phyloP scores from a whole-genome alignment of 2,797 vertebrate species.

The Dryobates pubescens region DNA sequence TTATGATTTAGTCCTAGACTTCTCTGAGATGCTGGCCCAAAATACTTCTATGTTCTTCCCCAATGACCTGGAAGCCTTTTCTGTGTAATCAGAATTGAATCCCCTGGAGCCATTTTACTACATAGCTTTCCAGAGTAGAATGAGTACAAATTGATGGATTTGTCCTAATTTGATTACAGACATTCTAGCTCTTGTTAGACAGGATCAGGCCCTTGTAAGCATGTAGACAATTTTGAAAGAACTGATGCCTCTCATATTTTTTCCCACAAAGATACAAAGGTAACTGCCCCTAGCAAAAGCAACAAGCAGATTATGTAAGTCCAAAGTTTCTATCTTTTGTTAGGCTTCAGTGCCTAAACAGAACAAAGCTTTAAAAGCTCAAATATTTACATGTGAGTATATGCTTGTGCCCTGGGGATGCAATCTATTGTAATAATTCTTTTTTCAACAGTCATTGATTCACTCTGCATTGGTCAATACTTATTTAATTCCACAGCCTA shows the following conservation, averaged over 20 bases:
- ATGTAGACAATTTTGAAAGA: neutral
- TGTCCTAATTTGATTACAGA: neutral
- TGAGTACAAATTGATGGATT: neutral
- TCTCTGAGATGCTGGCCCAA: neutral
- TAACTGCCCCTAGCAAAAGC: neutral
- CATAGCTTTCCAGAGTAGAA: neutral
- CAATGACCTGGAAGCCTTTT: neutral
- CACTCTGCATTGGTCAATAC: neutral
- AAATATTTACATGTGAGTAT: neutral
- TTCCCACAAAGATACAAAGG: neutral
- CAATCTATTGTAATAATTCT: neutral
- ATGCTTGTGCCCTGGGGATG: neutral
- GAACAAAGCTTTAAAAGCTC: neutral
- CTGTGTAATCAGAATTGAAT: neutral
- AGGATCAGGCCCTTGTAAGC: neutral
- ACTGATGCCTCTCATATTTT: neutral
- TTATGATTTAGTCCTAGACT: neutral
- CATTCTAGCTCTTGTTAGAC: neutral
- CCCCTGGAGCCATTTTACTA: neutral
- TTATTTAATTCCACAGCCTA: slow-evolving; percentile 14
- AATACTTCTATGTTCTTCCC: neutral
- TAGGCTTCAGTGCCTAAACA: neutral
- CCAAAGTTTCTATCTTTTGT: neutral
- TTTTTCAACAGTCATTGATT: slow-evolving; percentile 23
- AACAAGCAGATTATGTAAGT: neutral